Conservation (phyloP, 2,888 invertebrate genomes). For the Metopia argyrocephala region DNA sequence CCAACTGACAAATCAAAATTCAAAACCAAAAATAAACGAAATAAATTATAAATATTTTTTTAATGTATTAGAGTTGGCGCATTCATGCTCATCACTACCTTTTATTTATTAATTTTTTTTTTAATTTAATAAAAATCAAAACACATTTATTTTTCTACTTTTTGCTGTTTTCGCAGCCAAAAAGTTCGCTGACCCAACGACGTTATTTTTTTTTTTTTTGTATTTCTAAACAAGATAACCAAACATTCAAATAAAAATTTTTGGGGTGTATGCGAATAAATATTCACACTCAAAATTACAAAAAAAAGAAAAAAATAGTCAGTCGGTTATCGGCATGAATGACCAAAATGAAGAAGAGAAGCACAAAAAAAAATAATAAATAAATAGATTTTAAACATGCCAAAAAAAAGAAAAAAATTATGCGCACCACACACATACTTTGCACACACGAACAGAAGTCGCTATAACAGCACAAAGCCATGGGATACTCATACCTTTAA, state of each 20-base stretch:
- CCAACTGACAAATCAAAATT: not conserved
- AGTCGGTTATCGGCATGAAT: not conserved
- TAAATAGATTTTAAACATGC: conserved; percentile 29
- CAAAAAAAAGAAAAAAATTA: conserved; percentile 32
- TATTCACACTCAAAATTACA: not conserved
- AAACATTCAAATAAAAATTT: not conserved
- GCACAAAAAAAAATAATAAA: not conserved
- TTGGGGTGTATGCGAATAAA: not conserved
- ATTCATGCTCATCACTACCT: conserved; percentile 31
- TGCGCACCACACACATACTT: not conserved
- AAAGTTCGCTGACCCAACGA: conserved; percentile 57
- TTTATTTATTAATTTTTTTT: conserved; percentile 19
- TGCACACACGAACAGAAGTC: not conserved
- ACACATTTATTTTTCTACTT: conserved; percentile 17
- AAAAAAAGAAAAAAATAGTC: not conserved
- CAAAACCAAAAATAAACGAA: not conserved
- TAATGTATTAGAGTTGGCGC: not conserved
- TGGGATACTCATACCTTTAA: not conserved
- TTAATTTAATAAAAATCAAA: conserved; percentile 48
- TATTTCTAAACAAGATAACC: conserved; percentile 28
- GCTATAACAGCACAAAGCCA: not conserved
- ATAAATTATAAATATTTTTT: not conserved
- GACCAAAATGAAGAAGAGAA: conserved; percentile 26
- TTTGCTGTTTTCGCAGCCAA: conserved; percentile 38
- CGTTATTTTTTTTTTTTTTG: conserved; percentile 34